Evolutionary conservation across 2,888 invertebrate species (phyloP), one percentile per base, ranked within the genome.

Genomic region (Dryadula phaetusa): DNA sequence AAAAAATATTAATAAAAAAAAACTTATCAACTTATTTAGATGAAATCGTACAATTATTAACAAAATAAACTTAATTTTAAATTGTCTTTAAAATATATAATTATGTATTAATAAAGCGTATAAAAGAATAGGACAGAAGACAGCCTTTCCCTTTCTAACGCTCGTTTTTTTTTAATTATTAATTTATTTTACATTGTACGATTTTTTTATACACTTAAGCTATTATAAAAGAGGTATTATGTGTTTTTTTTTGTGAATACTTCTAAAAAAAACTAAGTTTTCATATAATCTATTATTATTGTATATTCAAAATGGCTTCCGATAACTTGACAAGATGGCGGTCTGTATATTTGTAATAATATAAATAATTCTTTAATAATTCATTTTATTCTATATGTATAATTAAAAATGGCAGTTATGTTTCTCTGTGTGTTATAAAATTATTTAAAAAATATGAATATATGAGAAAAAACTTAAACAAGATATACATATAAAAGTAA

Each of bases 251-350:
- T 6, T n/a, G 25, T 25, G 2, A 49, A n/a, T 14, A 47, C 14
- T 49, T 49, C 14, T 47, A 6, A 25, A 49, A 49, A n/a, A 32
- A 7, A 1, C 8, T 32, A 32, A 32, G 32, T 40, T n/a, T 40
- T 2, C n/a, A 40, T 25, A 49, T 47, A 12, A 47, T 25, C 47
- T 47, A 14, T 47, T 22, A 14, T 22, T 14, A 47, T 47, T 22
- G 22, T 47, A 22, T 5, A 25, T 49, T 49, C n/a, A 25, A 49
- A n/a, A 49, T 49, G 47, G n/a, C 47, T 47, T 22, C 47, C 47
- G 7, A 49, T 16, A 44, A 3, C 22, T 49, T 25, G n/a, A 49
- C n/a, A 25, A 25, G 25, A 7, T 22, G 22, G 22, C n/a, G n/a
- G n/a, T n/a, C 22, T n/a, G 42, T 42, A 42, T 16, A 16, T 16